Conservation (phyloP, 2,797 vertebrate species). For the Karalla daura region DNA sequence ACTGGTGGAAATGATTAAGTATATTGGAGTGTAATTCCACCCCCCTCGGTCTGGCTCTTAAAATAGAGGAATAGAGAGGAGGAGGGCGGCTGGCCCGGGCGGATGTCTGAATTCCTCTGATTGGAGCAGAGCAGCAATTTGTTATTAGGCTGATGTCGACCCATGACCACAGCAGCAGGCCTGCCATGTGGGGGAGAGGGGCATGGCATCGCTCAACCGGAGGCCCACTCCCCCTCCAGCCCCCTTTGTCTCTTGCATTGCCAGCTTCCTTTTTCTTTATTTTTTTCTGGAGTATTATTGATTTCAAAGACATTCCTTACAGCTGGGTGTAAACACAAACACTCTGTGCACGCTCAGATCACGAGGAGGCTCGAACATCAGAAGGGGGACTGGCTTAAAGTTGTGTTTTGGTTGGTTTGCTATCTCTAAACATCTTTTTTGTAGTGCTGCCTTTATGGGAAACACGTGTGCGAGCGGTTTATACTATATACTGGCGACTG, state of each 20-base stretch:
- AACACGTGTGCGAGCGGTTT: conserved; percentile 44
- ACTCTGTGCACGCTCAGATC: neutral
- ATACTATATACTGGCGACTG: conserved; percentile 20
- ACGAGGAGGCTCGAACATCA: neutral
- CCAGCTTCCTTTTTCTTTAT: neutral
- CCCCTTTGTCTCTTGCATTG: neutral
- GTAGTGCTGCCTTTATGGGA: conserved; percentile 31
- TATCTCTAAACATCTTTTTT: conserved; percentile 25
- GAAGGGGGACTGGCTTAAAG: conserved; percentile 5
- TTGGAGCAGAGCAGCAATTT: conserved; percentile 72
- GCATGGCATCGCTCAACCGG: conserved; percentile 43
- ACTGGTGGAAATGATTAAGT: conserved; percentile 85
- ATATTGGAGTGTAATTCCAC: conserved; percentile 82
- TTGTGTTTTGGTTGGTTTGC: conserved; percentile 19
- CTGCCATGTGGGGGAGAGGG: conserved; percentile 51
- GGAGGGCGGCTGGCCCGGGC: conserved; percentile 50
- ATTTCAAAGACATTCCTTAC: conserved; percentile 60
- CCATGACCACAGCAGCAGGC: conserved; percentile 67
- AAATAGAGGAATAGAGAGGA: conserved; percentile 72
- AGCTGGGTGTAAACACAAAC: conserved; percentile 42
- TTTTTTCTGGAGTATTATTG: conserved; percentile 10
- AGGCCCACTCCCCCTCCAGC: conserved; percentile 3
- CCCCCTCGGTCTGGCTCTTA: conserved; percentile 70
- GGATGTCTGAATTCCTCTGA: conserved; percentile 79
- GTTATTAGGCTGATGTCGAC: conserved; percentile 79